phyloP scores from a whole-genome alignment of 37 sponge, comb jelly and placozoan species.

The Ianthella basta region DNA sequence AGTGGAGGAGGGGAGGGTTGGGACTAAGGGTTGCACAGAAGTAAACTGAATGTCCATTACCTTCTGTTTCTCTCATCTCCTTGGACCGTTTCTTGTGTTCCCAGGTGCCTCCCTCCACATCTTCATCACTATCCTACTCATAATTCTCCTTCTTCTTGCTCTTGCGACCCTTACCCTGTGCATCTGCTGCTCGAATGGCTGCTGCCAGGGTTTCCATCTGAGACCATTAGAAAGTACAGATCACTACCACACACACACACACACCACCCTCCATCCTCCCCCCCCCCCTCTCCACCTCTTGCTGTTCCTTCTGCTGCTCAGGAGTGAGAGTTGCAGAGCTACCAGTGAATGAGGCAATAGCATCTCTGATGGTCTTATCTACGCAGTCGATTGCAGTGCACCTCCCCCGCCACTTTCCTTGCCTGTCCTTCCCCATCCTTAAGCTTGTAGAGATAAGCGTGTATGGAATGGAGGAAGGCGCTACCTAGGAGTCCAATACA shows the following conservation, averaged over 20 bases:
- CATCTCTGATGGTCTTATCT: conserved; percentile 25
- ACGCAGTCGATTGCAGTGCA: conserved; percentile 21
- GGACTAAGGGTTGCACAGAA: neutral
- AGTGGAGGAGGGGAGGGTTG: no score
- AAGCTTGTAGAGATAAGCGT: no score
- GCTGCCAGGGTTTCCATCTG: conserved; percentile 68
- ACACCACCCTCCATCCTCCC: neutral
- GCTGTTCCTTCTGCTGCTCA: conserved; percentile 60
- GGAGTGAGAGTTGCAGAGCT: conserved; percentile 30
- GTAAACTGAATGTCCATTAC: conserved; percentile 26
- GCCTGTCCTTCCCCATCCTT: no score
- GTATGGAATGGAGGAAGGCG: no score
- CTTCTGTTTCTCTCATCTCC: conserved; percentile 84
- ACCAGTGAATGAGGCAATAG: conserved; percentile 57
- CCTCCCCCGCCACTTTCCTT: conserved; percentile 36
- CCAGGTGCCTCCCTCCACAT: conserved; percentile 88
- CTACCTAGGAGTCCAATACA: no score
- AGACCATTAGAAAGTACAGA: neutral
- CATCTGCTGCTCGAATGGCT: conserved; percentile 39
- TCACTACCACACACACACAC: no score
- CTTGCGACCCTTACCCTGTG: neutral
- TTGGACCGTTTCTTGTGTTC: conserved; percentile 86
- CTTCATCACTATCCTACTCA: conserved; percentile 98
- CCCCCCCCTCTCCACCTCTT: conserved; percentile 73
- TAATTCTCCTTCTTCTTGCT: conserved; percentile 53